These are phyloP conservation scores for Remorina albescens DNA, from an alignment of 2,797 vertebrate genomes.

Conservation along the genomic window DNA sequence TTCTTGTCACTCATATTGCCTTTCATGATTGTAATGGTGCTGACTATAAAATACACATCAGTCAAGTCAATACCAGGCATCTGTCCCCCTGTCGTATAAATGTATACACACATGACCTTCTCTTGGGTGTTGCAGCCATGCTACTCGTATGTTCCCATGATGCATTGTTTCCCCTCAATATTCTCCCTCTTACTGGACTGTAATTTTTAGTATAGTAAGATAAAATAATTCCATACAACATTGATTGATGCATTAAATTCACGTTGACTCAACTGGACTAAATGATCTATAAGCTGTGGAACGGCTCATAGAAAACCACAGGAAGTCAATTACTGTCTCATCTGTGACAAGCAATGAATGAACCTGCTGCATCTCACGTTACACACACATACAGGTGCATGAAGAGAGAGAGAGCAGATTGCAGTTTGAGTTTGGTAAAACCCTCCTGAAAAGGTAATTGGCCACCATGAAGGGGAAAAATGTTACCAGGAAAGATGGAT, in stretches of 20 bases:
- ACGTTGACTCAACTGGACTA: no score
- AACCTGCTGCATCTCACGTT: neutral
- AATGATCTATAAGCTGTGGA: no score
- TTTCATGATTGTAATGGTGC: slow-evolving; percentile 61
- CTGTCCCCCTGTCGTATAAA: slow-evolving; percentile 4
- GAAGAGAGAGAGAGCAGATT: no score
- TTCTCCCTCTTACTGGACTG: neutral
- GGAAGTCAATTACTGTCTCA: neutral
- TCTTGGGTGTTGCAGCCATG: neutral
- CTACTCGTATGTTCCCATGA: neutral
- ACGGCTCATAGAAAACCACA: neutral
- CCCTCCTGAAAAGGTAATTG: no score
- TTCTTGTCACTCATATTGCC: slow-evolving; percentile 51
- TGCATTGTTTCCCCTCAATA: neutral
- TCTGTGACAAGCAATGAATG: neutral
- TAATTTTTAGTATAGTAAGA: neutral
- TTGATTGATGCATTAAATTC: neutral
- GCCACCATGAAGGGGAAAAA: no score
- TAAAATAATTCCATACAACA: neutral
- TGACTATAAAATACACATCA: slow-evolving; percentile 71
- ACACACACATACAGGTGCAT: no score
- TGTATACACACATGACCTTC: slow-evolving; percentile 2
- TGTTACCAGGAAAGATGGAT: no score
- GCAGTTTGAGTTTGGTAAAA: no score
- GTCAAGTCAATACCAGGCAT: slow-evolving; percentile 45